Evolutionary conservation across 2,113 vertebrate genomes (phyloP), one percentile per base, ranked within the genome.

Genomic region (Lates calcarifer): DNA sequence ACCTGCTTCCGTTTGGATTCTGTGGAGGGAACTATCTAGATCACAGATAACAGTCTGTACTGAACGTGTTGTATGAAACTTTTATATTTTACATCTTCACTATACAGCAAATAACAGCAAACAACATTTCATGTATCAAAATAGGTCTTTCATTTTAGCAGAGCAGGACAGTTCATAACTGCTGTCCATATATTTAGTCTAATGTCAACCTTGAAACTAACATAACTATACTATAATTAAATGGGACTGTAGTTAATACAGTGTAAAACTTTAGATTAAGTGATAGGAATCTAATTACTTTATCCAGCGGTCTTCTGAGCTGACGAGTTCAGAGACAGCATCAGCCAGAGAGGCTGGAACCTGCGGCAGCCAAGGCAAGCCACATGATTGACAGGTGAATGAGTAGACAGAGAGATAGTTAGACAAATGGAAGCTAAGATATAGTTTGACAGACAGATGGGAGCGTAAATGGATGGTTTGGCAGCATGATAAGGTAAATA

Each of bases 361-460:
- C 78, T 65, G 82, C 31, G 18, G 65, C 86, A 86, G 78, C 89
- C 83, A 67, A 82, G 74, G 63, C 82, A 67, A 76, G 81, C 85
- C 43, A 3, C 74, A 66, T 94, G 94, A 95, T 87, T 95, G 95
- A 95, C 94, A 95, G 94, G 81, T 81, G 91, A 91, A 89, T 79
- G 87, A 91, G 87, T 77, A 90, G 93, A 94, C 87, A 84, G 84
- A 89, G 92, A 92, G 91, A 93, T 94, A 93, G 93, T 94, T 95
- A 92, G 94, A 96, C 95, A 94, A 96, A 96, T 95, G 93, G 93
- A 93, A 87, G 90, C 88, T 89, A 92, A 94, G 87, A 96, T 95
- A 93, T 92, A 94, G 92, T 93, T 91, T 95, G 95, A 95, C 94
- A 94, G 94, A 94, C 95, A 95, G 95, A 95, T 94, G 94, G 94